Evolutionary conservation across 2,888 invertebrate species (phyloP).

Genomic region (Trissolcus japonicus): DNA sequence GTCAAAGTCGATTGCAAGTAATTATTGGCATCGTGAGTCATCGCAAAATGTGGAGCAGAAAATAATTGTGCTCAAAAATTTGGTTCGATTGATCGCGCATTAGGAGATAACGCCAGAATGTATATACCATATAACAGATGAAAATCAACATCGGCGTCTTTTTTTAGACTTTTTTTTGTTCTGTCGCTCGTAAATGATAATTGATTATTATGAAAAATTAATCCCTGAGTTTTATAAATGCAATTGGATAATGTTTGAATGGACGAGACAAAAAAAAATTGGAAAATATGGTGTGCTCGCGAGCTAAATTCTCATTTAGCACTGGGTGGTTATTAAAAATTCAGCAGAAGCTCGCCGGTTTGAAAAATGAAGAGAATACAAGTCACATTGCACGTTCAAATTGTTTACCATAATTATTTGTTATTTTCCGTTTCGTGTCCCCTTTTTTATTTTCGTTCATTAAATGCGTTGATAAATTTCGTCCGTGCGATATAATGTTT

Average conservation of each 20-base stretch:
- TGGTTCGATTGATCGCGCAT: slow-evolving; percentile 8
- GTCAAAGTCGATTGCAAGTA: slow-evolving; percentile 17
- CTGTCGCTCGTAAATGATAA: slow-evolving; percentile 5
- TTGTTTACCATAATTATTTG: slow-evolving; percentile 29
- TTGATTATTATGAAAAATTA: slow-evolving; percentile 35
- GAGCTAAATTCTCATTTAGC: slow-evolving; percentile 5
- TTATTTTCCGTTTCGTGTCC: slow-evolving; percentile 2
- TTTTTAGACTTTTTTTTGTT: slow-evolving; percentile 1
- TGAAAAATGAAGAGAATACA: slow-evolving; percentile 17
- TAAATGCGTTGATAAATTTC: slow-evolving; percentile 19
- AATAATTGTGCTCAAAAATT: slow-evolving; percentile 25
- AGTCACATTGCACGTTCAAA: slow-evolving; percentile 5
- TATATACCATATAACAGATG: too few species aligned
- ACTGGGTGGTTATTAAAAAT: slow-evolving; percentile 27
- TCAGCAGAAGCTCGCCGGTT: slow-evolving; percentile 15
- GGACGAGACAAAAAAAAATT: slow-evolving; percentile 9
- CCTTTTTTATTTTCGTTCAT: slow-evolving; percentile 17
- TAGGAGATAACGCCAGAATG: slow-evolving; percentile 32
- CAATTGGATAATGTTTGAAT: slow-evolving; percentile 4
- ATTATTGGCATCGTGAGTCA: slow-evolving; percentile 40
- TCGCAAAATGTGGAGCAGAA: slow-evolving; percentile 30
- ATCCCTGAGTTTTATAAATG: slow-evolving; percentile 22
- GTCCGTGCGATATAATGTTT: background rate
- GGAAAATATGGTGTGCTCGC: slow-evolving; percentile 8
- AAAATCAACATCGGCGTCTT: background rate